Evolutionary conservation across 2,888 invertebrate genomes (phyloP), one percentile per base, ranked within the genome.

Genomic region (Sepiola atlantica): DNA sequence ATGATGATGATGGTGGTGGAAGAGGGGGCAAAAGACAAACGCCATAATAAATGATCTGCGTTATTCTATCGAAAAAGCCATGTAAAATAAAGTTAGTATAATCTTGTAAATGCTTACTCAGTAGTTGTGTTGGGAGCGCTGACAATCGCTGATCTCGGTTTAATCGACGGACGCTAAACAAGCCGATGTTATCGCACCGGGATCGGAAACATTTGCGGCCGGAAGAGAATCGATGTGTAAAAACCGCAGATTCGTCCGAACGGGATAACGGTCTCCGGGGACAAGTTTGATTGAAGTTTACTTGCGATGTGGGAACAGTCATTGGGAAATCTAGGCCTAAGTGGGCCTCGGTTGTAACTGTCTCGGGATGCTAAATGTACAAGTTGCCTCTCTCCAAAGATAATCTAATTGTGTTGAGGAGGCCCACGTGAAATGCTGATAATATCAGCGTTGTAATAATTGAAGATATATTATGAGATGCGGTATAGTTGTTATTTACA

Each of bases 51-150:
- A 28, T 77, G 10, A 24, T 77, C n/a, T 16, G 32, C 16, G 77
- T 77, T 77, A 77, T 77, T n/a, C 14, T 77, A 77, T 77, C n/a
- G 77, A 77, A 77, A 77, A 32, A 77, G 45, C 45, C 2, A 45
- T 45, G 45, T 8, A 8, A 8, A 45, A 45, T 45, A n/a, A 32
- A n/a, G 32, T 77, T 77, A 32, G 16, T n/a, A 77, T 77, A n/a
- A 77, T 77, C 32, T n/a, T 0, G 32, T 77, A n/a, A 45, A 77
- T 32, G 32, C n/a, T 77, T 77, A 77, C 77, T 77, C 77, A 77
- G 77, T n/a, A 18, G 77, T 77, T 77, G 77, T 77, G n/a, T 77
- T 77, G 77, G 77, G 77, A 77, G 77, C 77, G 77, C 77, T 77
- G 77, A 77, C 77, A 16, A 77, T 77, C 77, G n/a, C 3, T n/a